Percentiles rank a stretch among this genome's conserved stretches.
These are phyloP conservation scores for Rhodeus uyekii DNA, from an alignment of 2,797 vertebrate genomes.

Conservation along the genomic window DNA sequence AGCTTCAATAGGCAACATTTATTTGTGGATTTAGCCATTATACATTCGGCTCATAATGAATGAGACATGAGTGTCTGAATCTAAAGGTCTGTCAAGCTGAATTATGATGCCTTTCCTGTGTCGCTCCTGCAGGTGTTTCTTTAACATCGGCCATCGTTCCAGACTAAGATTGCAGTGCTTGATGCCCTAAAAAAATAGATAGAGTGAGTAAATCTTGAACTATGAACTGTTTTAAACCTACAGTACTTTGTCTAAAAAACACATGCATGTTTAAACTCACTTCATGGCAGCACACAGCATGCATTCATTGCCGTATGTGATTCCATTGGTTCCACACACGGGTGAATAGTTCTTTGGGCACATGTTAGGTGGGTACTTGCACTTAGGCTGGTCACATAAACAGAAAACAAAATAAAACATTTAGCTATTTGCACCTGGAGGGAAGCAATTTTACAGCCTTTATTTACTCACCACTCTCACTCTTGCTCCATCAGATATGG, in stretches of 20 bases:
- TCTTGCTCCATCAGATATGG: background rate
- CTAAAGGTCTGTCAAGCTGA: background rate
- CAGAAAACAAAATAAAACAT: background rate
- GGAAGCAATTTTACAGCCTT: background rate
- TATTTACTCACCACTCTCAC: background rate
- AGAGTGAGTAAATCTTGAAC: background rate
- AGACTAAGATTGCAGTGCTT: background rate
- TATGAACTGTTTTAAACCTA: background rate
- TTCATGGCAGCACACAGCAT: rapidly evolving
- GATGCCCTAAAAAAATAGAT: background rate
- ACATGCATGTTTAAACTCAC: background rate
- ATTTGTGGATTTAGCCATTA: background rate
- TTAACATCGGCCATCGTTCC: background rate
- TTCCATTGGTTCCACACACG: constrained; percentile 26
- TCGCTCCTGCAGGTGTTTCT: background rate
- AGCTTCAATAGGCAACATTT: constrained; percentile 3
- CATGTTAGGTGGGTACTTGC: background rate
- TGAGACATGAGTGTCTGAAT: background rate
- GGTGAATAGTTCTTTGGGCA: constrained; percentile 47
- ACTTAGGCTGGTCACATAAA: constrained; percentile 41
- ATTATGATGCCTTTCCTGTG: background rate
- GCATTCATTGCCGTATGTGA: too few species aligned
- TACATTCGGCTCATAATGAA: background rate
- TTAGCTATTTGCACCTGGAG: background rate
- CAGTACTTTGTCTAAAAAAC: background rate